Percentiles rank a stretch among this genome's conserved stretches.
Conservation (phyloP, 2,888 invertebrate genomes). For the Andrena flavipes region DNA sequence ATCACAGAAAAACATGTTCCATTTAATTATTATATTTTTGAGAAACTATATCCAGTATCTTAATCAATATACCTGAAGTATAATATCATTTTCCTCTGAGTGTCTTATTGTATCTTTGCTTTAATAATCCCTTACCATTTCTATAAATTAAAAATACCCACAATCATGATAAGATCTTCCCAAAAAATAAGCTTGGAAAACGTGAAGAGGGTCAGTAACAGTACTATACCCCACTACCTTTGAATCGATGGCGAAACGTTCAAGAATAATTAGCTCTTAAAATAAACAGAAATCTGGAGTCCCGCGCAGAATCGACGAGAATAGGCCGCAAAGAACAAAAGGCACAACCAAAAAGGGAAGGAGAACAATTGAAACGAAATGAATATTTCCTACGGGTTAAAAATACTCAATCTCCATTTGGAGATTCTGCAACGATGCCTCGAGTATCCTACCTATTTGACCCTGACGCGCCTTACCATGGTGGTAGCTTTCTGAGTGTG, state of each 20-base stretch:
- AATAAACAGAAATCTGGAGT: background rate
- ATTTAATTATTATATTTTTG: too few species aligned
- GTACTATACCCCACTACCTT: slow-evolving; percentile 8
- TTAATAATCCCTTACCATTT: too few species aligned
- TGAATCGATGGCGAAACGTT: slow-evolving; percentile 9
- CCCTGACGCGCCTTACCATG: background rate
- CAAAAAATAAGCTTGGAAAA: slow-evolving; percentile 18
- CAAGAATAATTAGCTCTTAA: background rate
- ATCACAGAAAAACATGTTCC: background rate
- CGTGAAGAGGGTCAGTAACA: slow-evolving; percentile 47
- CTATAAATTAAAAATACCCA: too few species aligned
- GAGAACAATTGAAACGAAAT: background rate
- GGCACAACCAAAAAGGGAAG: background rate
- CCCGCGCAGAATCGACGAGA: background rate
- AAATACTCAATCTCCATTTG: background rate
- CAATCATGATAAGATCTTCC: too few species aligned
- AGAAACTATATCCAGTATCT: too few species aligned
- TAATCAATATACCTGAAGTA: too few species aligned
- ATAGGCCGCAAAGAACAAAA: background rate
- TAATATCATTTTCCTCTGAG: too few species aligned
- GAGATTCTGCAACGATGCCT: background rate
- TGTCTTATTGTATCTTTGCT: too few species aligned
- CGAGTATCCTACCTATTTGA: slow-evolving; percentile 24
- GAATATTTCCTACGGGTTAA: background rate
- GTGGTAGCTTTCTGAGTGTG: slow-evolving; percentile 1